These are phyloP conservation scores for Neelides sp. DNA, from an alignment of 1,140 invertebrate species.

Conservation along the genomic window DNA sequence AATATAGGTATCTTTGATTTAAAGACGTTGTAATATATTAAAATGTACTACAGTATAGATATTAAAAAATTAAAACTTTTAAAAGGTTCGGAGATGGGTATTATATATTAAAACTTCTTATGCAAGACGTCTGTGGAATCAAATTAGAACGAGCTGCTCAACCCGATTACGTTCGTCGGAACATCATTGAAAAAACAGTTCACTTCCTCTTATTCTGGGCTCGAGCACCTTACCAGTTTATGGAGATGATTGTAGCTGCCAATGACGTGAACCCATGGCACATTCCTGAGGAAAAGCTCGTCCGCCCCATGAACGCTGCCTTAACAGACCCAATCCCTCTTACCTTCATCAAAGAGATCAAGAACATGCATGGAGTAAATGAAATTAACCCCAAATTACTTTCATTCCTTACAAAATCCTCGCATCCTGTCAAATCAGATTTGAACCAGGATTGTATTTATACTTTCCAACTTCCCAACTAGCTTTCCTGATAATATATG, in stretches of 20 bases:
- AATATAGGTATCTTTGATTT: too few species aligned
- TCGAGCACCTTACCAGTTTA: slow-evolving; percentile 18
- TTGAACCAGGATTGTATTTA: too few species aligned
- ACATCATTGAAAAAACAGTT: slow-evolving; percentile 1
- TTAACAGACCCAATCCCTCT: slow-evolving; percentile 15
- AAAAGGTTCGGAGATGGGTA: slow-evolving; percentile 23
- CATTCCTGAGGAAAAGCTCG: slow-evolving; percentile 3
- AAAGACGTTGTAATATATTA: too few species aligned
- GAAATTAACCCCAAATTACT: too few species aligned
- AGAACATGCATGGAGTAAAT: slow-evolving; percentile 18
- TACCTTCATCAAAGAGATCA: slow-evolving; percentile 22
- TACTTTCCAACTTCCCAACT: too few species aligned
- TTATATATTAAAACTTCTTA: slow-evolving; percentile 21
- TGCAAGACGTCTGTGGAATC: slow-evolving; percentile 17
- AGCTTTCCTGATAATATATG: too few species aligned
- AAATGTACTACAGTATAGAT: too few species aligned
- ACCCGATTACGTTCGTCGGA: slow-evolving; percentile 9
- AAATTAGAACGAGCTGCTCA: slow-evolving; percentile 11
- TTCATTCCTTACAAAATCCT: too few species aligned
- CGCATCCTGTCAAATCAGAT: too few species aligned
- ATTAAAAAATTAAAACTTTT: too few species aligned
- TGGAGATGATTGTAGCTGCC: slow-evolving; percentile 8
- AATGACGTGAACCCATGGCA: slow-evolving; percentile 23
- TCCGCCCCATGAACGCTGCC: slow-evolving; percentile 15
- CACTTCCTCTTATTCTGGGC: slow-evolving; percentile 15